phyloP scores from a whole-genome alignment of 2,113 vertebrate species.

The Pheucticus melanocephalus region DNA sequence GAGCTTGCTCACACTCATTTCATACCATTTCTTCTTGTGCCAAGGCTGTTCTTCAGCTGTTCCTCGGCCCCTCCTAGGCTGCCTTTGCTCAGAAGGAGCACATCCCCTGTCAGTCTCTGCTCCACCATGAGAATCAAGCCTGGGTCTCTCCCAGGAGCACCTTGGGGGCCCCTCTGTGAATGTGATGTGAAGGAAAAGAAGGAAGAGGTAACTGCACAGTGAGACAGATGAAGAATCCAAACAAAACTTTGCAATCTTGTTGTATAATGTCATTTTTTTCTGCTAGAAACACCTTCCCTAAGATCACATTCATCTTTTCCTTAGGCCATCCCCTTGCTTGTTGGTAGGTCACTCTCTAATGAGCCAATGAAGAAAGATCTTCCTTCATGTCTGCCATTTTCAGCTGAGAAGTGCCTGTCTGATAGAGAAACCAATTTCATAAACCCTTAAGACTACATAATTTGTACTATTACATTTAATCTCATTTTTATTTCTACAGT shows the following conservation, averaged over 20 bases:
- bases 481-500: background rate
- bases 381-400: background rate
- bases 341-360: background rate
- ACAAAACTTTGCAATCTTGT: background rate
- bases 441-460: background rate
- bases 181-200: background rate
- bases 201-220: background rate
- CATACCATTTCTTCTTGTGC: background rate
- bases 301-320: background rate
- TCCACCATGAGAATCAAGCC: background rate
- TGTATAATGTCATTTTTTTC: background rate
- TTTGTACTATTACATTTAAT: background rate
- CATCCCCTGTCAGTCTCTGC: fast-evolving
- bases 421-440: background rate
- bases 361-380: background rate
- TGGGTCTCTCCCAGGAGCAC: background rate
- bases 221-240: background rate
- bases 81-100: background rate
- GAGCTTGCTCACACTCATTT: background rate
- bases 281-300: background rate
- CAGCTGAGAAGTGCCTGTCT: background rate
- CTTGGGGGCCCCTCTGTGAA: background rate
- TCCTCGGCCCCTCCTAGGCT: background rate
- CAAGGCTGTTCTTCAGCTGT: background rate
- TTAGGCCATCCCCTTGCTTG: background rate